phyloP scores from a whole-genome alignment of 2,797 vertebrate genomes.

The Glossophaga mutica region DNA sequence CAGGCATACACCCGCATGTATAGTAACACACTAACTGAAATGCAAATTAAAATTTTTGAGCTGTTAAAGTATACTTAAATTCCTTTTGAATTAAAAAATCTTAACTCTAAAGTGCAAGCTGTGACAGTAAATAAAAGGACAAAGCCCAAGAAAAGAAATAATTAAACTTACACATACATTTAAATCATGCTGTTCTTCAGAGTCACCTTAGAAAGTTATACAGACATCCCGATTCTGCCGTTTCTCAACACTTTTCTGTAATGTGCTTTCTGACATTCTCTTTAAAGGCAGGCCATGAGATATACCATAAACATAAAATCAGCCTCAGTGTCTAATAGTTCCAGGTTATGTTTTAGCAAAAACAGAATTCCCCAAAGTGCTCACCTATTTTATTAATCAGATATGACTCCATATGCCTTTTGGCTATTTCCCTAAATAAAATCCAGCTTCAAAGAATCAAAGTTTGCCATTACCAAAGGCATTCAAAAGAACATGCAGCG shows the following conservation, averaged over 20 bases:
- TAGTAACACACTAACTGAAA: background rate
- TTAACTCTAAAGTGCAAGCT: background rate
- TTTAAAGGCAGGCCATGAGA: slow-evolving; percentile 32
- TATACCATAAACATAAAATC: slow-evolving; percentile 43
- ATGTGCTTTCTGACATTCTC: slow-evolving; percentile 43
- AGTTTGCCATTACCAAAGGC: background rate
- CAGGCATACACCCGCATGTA: background rate
- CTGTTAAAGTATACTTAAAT: background rate
- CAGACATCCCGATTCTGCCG: background rate
- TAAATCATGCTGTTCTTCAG: background rate
- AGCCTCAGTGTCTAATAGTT: slow-evolving; percentile 8
- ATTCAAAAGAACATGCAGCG: slow-evolving; percentile 15
- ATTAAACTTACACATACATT: background rate
- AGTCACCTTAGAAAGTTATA: background rate
- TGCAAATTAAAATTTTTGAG: background rate
- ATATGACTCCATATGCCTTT: slow-evolving; percentile 11
- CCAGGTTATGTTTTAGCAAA: slow-evolving; percentile 33
- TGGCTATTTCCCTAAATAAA: slow-evolving; percentile 49
- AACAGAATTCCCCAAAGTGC: slow-evolving; percentile 13
- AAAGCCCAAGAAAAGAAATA: background rate
- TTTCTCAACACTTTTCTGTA: background rate
- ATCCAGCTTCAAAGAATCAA: slow-evolving; percentile 24
- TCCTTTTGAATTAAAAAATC: background rate
- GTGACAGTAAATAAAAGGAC: background rate
- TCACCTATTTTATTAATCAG: slow-evolving; percentile 41